phyloP scores from a whole-genome alignment of 2,797 vertebrate genomes.

The Takifugu ocellatus region DNA sequence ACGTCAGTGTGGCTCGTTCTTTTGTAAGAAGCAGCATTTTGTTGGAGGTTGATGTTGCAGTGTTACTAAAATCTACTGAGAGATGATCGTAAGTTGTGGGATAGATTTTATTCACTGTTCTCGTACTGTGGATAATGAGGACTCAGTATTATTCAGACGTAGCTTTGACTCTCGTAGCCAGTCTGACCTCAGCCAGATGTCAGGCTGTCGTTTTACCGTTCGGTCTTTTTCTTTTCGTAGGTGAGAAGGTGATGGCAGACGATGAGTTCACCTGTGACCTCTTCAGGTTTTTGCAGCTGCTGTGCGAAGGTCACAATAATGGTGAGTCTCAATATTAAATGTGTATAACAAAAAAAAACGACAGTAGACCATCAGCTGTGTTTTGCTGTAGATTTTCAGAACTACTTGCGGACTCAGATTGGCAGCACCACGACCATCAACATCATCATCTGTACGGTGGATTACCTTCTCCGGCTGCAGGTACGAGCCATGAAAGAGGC shows the following conservation, averaged over 20 bases:
- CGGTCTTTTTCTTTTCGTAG: constrained; percentile 54
- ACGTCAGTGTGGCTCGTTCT: constrained; percentile 11
- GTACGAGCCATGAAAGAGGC: constrained; percentile 53
- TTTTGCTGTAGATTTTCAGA: constrained; percentile 86
- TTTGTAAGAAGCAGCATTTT: constrained; percentile 5
- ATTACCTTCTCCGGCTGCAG: constrained; percentile 93
- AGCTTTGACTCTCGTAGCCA: background rate
- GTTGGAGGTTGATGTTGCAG: constrained; percentile 21
- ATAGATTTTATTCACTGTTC: constrained; percentile 4
- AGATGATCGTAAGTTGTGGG: constrained; percentile 38
- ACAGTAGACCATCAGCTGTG: background rate
- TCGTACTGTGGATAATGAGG: background rate
- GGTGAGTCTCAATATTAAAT: constrained; percentile 66
- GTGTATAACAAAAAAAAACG: background rate
- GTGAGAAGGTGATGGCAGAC: constrained; percentile 96
- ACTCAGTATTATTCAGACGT: background rate
- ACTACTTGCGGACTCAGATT: constrained; percentile 91
- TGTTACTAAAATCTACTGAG: constrained; percentile 38
- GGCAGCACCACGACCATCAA: constrained; percentile 95
- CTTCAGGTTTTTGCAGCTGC: constrained; percentile 91
- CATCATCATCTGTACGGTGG: constrained; percentile 94
- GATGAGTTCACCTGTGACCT: constrained; percentile 95
- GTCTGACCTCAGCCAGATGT: background rate
- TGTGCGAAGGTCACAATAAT: constrained; percentile 96
- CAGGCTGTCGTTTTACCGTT: constrained; percentile 4